These are phyloP conservation scores for Melinaea marsaeus DNA, from an alignment of 2,888 invertebrate genomes.

Conservation along the genomic window DNA sequence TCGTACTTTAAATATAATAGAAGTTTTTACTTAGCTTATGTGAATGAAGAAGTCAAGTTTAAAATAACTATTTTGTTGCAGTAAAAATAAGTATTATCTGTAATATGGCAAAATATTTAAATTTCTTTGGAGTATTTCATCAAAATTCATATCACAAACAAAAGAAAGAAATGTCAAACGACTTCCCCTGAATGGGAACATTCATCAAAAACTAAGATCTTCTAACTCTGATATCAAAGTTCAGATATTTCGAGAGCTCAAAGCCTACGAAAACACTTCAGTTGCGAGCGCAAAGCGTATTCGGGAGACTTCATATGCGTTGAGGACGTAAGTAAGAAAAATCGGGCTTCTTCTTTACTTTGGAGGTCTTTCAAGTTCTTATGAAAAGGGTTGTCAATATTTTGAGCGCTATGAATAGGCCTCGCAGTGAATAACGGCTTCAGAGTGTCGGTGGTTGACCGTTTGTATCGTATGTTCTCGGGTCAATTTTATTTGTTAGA, in stretches of 20 bases:
- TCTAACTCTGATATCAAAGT: slow-evolving; percentile 40
- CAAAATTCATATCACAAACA: no score
- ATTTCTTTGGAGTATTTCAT: no score
- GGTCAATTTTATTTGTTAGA: no score
- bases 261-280: slow-evolving; percentile 39
- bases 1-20: no score
- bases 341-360: slow-evolving; percentile 66
- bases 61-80: no score
- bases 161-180: not conserved
- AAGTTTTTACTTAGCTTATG: no score
- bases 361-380: slow-evolving; percentile 60
- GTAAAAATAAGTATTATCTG: no score
- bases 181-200: slow-evolving; percentile 14
- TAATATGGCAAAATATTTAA: no score
- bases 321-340: slow-evolving; percentile 65
- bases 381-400: slow-evolving; percentile 74
- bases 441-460: slow-evolving; percentile 54
- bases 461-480: slow-evolving; percentile 35
- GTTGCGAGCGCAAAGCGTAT: slow-evolving; percentile 45
- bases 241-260: slow-evolving; percentile 40
- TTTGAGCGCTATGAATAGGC: slow-evolving; percentile 71
- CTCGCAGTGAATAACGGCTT: slow-evolving; percentile 53
- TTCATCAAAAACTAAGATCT: slow-evolving; percentile 17
- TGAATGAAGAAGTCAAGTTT: no score
- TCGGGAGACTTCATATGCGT: slow-evolving; percentile 57